Base-by-base conservation (phyloP, 2,888 invertebrate species). In the Lutraria lutraria region DNA sequence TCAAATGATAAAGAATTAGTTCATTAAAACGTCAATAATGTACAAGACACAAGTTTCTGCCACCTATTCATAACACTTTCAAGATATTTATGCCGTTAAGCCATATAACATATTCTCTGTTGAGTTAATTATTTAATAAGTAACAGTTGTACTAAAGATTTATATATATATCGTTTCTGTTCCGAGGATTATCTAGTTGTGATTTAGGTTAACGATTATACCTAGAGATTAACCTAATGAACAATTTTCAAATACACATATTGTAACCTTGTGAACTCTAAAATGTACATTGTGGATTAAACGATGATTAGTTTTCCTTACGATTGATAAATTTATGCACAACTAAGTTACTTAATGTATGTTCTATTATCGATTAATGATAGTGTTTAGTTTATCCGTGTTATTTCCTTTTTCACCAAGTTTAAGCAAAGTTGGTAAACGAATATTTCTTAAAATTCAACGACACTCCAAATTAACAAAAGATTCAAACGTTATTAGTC, bases 131-230 rank as follows among this genome's bases (percentile, higher is more conserved):
- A 25, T 68, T 68, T 68, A 25, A 68, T 68, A 68, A 25, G n/a
- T 68, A 68, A 68, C 63, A 68, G 25, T 68, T 68, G 63, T n/a
- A n/a, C 6, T 68, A n/a, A 68, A 68, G n/a, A 68, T n/a, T 21
- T 21, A 68, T 60, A 19, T 10, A 56, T 68, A 68, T 68, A 25
- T 25, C 25, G 25, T 68, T 68, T 68, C 63, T 25, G 2, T 68
- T 25, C 19, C 25, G 63, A 12, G 63, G 2, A n/a, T 25, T 25
- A n/a, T 68, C 63, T n/a, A 21, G 8, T 19, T 63, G 25, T 25
- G 12, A n/a, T 25, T 25, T 68, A 3, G 63, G 63, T 12, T 68
- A 25, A 25, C 25, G 4, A 13, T 4, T 68, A 25, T 25, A 10
- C 4, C 2, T n/a, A 25, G 63, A 8, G 63, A 68, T 68, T 68